Base-by-base conservation (phyloP, 2,888 invertebrate species). In the Cremastobaeus sp. region DNA sequence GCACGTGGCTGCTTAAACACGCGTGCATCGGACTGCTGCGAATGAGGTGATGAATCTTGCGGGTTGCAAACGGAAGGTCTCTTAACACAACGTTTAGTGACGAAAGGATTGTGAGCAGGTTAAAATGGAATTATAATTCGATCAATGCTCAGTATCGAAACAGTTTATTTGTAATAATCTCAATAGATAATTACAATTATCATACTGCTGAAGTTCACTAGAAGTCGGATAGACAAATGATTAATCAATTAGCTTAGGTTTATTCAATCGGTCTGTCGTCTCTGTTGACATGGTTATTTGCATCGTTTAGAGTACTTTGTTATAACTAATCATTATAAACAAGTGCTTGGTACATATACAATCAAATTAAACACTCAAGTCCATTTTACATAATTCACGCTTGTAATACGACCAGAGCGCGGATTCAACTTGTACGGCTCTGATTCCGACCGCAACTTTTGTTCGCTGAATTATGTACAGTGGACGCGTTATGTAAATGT, bases 81-180 rank as follows among this genome's bases (percentile, higher is more conserved):
- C 20, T 45, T 14, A 41, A 21, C 14, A 34, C 37, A 52, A 52
- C 39, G 15, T 6, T 50, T 4, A 21, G 21, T 30, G 57, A 68
- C 55, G n/a, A 41, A 54, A 57, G 71, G 64, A 64, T 59, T 65
- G 71, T 65, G 59, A 71, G 37, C 71, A 59, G 71, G 71, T 65
- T 59, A 9, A 57, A 64, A 71, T 71, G 65, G 71, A 71, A 71
- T 70, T 71, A 59, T 70, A 71, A 71, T 64, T 65, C 57, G 65
- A 71, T 65, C 57, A 59, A 71, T 39, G 71, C 71, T 65, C 65
- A 30, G 57, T 64, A 71, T 65, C 57, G 64, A 71, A 59, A 59
- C 12, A 45, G 59, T 71, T 71, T 71, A 71, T 71, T 71, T 65
- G 65, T 71, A 71, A 65, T 65, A 71, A 71, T 65, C 65, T 71